phyloP scores from a whole-genome alignment of 2,113 vertebrate species.

The western clawed frog (Xenopus tropicalis) region UCB_Xtro_10.0 CM004445.2:36571001-36571500 shows the following conservation, averaged over 20 bases:
- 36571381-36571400: too few relatives aligned
- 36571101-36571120: constrained; percentile 17
- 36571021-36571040: constrained; percentile 31
- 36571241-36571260: background rate
- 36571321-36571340: too few relatives aligned
- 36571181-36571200: background rate
- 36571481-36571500: too few relatives aligned
- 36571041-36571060: constrained; percentile 2
- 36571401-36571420: too few relatives aligned
- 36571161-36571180: background rate
- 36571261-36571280: background rate
- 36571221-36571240: background rate
- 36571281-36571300: too few relatives aligned
- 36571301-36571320: too few relatives aligned
- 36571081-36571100: background rate
- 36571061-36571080: constrained; percentile 31
- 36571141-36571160: background rate
- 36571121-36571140: constrained; percentile 10
- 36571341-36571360: too few relatives aligned
- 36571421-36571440: too few relatives aligned
- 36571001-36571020: constrained; percentile 15
- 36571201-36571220: background rate
- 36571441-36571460: too few relatives aligned
- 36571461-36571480: too few relatives aligned
- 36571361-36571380: too few relatives aligned